Evolutionary conservation across 2,888 invertebrate species (phyloP), one percentile per base, ranked within the genome.

Genomic region (Lysandra bellargus): DNA sequence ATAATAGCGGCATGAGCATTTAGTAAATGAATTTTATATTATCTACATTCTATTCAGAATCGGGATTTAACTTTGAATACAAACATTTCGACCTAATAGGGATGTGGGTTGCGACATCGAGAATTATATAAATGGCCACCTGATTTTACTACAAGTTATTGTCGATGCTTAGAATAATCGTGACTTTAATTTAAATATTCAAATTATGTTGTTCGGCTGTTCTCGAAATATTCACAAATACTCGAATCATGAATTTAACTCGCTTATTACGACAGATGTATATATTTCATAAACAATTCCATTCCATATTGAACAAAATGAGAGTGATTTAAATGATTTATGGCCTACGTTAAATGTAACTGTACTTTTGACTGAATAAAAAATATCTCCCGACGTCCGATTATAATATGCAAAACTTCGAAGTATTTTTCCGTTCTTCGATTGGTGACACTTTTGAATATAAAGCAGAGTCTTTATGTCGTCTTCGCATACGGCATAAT

Each of bases 141-240:
- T 69, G 69, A 69, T 69, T 69, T 33, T 69, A 30, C 30, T 64
- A 69, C 69, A 37, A 69, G 14, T 33, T 69, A 69, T 69, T 69
- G 69, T 37, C 33, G 33, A 69, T 69, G 33, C 37, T 69, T 37
- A 17, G 69, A 74, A 74, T 74, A 74, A 44, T 74, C 74, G 74
- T 74, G 74, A 74, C 74, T 74, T 44, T 44, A 74, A 74, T 74
- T 74, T 74, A 44, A 74, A 74, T 74, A 74, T 74, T 40, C n/a
- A 74, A 74, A 69, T 37, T 9, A 44, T 44, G 74, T 44, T 74
- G 44, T 44, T 74, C 23, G 23, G 74, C 74, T 44, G 17, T 40
- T 12, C 37, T 40, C 44, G 57, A 49, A 53, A 76, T 57, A 33
- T 57, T 76, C 76, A 33, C 53, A 49, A 76, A 76, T 12, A 76